Conservation (phyloP, 2,113 vertebrate species). For the Epinephelus lanceolatus region DNA sequence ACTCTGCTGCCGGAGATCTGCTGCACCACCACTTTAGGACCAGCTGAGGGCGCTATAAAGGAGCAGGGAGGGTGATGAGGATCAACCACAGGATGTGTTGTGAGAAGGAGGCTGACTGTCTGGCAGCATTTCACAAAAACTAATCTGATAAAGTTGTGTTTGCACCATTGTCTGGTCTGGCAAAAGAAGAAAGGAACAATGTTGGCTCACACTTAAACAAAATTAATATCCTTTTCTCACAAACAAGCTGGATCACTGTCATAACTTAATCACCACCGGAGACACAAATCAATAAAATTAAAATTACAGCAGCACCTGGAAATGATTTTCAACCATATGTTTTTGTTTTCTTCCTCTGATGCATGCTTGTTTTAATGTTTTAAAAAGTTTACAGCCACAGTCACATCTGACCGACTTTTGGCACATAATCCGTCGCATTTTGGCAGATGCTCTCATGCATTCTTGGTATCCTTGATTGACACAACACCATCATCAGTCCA, state of each 20-base stretch:
- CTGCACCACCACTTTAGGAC: slow-evolving; percentile 61
- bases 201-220: neutral
- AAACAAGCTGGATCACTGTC: slow-evolving; percentile 2
- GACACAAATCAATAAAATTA: neutral
- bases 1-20: slow-evolving; percentile 46
- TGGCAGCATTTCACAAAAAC: neutral
- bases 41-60: slow-evolving; percentile 72
- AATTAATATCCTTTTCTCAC: neutral
- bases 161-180: neutral
- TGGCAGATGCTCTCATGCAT: neutral
- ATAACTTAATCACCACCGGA: neutral
- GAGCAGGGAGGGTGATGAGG: neutral
- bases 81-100: neutral
- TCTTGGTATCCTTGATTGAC: neutral
- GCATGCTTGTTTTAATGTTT: neutral
- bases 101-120: neutral
- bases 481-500: neutral
- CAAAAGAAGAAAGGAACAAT: neutral
- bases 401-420: too few species aligned
- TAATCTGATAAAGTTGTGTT: neutral
- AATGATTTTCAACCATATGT: neutral
- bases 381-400: neutral
- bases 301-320: neutral
- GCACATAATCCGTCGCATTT: neutral
- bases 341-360: neutral